These are phyloP conservation scores for Drosophila cardini DNA, from an alignment of 1,140 invertebrate species.

Conservation along the genomic window DNA sequence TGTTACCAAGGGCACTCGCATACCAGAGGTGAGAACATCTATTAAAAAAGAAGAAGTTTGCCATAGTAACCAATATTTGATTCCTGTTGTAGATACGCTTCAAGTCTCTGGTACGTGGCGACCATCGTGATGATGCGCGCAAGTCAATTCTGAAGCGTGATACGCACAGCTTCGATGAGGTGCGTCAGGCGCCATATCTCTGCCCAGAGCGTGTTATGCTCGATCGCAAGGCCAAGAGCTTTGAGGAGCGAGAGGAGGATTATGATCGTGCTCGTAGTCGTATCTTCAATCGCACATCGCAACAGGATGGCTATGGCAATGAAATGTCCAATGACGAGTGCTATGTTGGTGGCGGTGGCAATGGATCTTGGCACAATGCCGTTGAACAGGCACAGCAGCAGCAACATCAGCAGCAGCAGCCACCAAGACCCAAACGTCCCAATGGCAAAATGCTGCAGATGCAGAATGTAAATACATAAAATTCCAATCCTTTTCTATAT, in stretches of 20 bases:
- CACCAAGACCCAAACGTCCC: slow-evolving; percentile 67
- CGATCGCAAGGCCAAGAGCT: slow-evolving; percentile 92
- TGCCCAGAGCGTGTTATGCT: slow-evolving; percentile 88
- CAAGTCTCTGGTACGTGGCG: slow-evolving; percentile 87
- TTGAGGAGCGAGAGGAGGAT: slow-evolving; percentile 95
- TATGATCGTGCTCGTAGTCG: slow-evolving; percentile 92
- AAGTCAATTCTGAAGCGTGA: slow-evolving; percentile 94
- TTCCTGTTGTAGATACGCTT: slow-evolving; percentile 85
- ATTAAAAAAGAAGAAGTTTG: neutral
- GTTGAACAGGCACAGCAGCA: slow-evolving; percentile 64
- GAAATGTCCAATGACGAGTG: slow-evolving; percentile 57
- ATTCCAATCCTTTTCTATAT: neutral
- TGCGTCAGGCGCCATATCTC: slow-evolving; percentile 75
- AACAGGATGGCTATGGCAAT: slow-evolving; percentile 67
- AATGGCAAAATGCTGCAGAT: slow-evolving; percentile 83
- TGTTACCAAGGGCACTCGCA: slow-evolving; percentile 90
- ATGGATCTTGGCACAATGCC: slow-evolving; percentile 55
- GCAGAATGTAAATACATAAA: slow-evolving; percentile 63
- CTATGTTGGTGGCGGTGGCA: slow-evolving; percentile 55
- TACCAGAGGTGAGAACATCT: slow-evolving; percentile 86
- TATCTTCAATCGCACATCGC: slow-evolving; percentile 89
- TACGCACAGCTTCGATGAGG: slow-evolving; percentile 91
- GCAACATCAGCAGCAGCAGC: slow-evolving; percentile 57
- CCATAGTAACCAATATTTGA: neutral
- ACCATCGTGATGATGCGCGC: slow-evolving; percentile 88